These are phyloP conservation scores for Microtus richardsoni DNA, from an alignment of 2,113 vertebrate species.

Conservation along the genomic window DNA sequence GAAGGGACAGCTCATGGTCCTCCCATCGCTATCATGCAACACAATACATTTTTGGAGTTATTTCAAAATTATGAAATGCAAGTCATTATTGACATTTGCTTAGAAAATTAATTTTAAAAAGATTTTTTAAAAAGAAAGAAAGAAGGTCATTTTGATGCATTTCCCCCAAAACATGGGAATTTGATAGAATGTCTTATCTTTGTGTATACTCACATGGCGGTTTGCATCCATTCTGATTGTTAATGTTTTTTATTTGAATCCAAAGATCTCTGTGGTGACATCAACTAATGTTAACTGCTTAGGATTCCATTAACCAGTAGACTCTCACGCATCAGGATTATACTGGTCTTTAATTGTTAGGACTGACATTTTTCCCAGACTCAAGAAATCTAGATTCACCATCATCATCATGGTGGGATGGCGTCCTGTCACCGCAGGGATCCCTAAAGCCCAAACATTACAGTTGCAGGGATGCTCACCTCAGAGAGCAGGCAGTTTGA, in stretches of 20 bases:
- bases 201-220: not conserved
- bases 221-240: constrained; percentile 45
- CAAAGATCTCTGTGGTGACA: constrained; percentile 15
- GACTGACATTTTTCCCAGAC: not conserved
- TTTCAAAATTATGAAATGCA: not conserved
- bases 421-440: not conserved
- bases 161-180: not conserved
- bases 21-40: not conserved
- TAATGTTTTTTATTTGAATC: constrained; percentile 47
- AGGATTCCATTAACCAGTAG: not conserved
- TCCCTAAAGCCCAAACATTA: not conserved
- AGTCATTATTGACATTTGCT: not conserved
- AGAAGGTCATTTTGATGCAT: not conserved
- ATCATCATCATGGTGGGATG: not conserved
- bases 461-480: not conserved
- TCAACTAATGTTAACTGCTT: constrained; percentile 9
- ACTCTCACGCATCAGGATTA: not conserved
- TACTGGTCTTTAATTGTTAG: not conserved
- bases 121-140: not conserved
- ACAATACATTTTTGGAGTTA: not conserved
- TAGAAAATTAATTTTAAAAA: constrained; percentile 50
- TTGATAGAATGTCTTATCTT: not conserved
- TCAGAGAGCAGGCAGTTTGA: not conserved
- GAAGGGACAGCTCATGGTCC: not conserved
- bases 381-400: constrained; percentile 17